phyloP scores from a whole-genome alignment of 2,797 vertebrate species.

The Tadarida brasiliensis region DNA sequence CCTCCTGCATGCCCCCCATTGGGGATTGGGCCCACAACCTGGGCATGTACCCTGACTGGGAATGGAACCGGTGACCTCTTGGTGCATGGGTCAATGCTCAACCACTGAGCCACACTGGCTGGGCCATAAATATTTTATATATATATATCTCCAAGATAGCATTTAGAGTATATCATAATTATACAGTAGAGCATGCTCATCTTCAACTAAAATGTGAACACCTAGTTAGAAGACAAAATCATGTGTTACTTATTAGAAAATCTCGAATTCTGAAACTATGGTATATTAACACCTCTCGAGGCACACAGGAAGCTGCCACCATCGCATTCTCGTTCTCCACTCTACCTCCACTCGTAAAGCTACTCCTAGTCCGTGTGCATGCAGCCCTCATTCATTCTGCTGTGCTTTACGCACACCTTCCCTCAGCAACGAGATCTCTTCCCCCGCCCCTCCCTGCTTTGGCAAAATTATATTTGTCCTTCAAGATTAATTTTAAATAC shows the following conservation, averaged over 20 bases:
- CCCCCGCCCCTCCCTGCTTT: not conserved
- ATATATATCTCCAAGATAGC: not conserved
- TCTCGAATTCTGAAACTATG: not conserved
- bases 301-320: not conserved
- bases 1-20: too few relatives aligned
- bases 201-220: not conserved
- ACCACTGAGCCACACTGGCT: too few relatives aligned
- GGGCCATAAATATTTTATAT: too few relatives aligned
- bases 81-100: too few relatives aligned
- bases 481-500: not conserved
- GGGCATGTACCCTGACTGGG: too few relatives aligned
- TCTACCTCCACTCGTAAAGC: not conserved
- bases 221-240: not conserved
- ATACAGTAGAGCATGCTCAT: not conserved
- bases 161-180: not conserved
- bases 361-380: not conserved
- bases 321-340: not conserved
- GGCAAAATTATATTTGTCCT: not conserved
- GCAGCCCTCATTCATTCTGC: not conserved
- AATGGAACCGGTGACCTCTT: too few relatives aligned
- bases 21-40: too few relatives aligned
- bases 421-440: not conserved
- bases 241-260: not conserved
- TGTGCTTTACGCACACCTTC: not conserved
- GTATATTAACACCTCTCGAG: not conserved